These are phyloP conservation scores for Emydoidea blandingii DNA, from an alignment of 2,797 vertebrate species.

Conservation along the genomic window DNA sequence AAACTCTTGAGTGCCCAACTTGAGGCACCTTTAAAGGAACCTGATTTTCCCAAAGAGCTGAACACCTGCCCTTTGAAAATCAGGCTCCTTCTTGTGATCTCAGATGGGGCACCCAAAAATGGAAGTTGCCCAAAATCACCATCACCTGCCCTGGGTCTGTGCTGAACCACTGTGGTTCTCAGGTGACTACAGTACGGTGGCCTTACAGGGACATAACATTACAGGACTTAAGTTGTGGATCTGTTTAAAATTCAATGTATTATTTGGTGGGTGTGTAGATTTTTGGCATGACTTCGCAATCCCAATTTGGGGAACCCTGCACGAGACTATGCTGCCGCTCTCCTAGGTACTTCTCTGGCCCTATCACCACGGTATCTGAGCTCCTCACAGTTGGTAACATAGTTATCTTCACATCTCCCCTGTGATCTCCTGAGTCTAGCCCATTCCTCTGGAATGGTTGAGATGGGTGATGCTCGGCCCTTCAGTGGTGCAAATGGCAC, in stretches of 20 bases:
- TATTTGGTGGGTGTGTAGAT: accelerated
- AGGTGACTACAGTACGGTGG: accelerated
- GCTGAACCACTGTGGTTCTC: background rate
- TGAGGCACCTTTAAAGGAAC: background rate
- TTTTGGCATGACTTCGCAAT: background rate
- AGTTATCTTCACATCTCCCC: background rate
- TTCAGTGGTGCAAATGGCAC: background rate
- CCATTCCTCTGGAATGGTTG: background rate
- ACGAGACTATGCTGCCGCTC: background rate
- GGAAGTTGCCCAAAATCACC: background rate
- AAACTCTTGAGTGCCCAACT: background rate
- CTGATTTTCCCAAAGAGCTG: background rate
- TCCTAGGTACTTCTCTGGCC: background rate
- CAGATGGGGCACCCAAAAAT: accelerated
- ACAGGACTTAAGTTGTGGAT: background rate
- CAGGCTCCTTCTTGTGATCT: background rate
- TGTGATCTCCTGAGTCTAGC: background rate
- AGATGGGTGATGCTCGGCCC: background rate
- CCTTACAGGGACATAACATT: background rate
- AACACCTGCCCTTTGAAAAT: background rate
- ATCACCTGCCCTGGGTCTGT: background rate
- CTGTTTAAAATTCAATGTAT: background rate
- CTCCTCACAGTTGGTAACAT: accelerated
- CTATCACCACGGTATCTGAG: background rate
- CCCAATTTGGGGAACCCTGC: background rate